Conservation (phyloP, 1,140 invertebrate species). For the Dinoponera quadriceps region DNA sequence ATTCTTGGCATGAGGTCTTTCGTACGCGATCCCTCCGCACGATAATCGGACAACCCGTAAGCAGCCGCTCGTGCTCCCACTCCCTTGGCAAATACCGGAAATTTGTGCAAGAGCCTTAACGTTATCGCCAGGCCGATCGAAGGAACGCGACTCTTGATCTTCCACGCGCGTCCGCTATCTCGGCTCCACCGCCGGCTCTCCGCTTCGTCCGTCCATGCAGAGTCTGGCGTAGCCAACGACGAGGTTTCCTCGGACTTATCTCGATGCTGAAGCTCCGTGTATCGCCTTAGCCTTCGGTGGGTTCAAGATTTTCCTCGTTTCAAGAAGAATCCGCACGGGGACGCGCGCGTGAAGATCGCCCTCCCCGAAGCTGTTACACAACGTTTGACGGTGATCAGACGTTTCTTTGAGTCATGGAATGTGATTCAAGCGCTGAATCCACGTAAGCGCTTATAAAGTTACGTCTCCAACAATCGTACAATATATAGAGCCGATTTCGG, state of each 20-base stretch:
- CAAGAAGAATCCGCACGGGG: neutral
- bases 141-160: slow-evolving; percentile 60
- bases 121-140: slow-evolving; percentile 63
- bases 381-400: neutral
- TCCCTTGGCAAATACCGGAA: slow-evolving; percentile 72
- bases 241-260: slow-evolving; percentile 57
- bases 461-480: neutral
- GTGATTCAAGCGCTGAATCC: neutral
- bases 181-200: slow-evolving; percentile 39
- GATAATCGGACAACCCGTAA: slow-evolving; percentile 67
- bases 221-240: slow-evolving; percentile 54
- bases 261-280: neutral
- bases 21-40: slow-evolving; percentile 56
- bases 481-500: too few relatives aligned
- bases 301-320: slow-evolving; percentile 33
- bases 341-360: neutral
- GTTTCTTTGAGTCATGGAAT: neutral
- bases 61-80: slow-evolving; percentile 66
- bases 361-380: neutral
- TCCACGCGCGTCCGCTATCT: slow-evolving; percentile 54
- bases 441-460: neutral
- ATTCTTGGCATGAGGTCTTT: slow-evolving; percentile 52
- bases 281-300: slow-evolving; percentile 40
- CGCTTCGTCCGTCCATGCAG: slow-evolving; percentile 59
- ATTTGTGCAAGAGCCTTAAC: slow-evolving; percentile 73